These are phyloP conservation scores for Athene noctua DNA, from an alignment of 2,113 vertebrate species.

Conservation along the genomic window DNA sequence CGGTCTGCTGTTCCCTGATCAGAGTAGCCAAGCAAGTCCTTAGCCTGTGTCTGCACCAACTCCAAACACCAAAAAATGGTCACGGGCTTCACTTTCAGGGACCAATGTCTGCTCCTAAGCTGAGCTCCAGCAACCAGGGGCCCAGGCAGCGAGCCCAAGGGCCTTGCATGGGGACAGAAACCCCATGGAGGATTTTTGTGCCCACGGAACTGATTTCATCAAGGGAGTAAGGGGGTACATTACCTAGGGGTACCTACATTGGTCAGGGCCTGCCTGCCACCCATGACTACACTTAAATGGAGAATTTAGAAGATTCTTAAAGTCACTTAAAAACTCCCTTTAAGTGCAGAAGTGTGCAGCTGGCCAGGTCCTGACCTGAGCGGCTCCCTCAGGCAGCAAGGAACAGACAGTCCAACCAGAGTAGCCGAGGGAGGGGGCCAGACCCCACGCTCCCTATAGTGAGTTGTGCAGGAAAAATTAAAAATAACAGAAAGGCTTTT, in stretches of 20 bases:
- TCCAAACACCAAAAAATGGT: not conserved
- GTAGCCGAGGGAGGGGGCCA: not conserved
- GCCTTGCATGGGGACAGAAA: not conserved
- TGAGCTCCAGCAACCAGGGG: not conserved
- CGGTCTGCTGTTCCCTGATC: too few species aligned
- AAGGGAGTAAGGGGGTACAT: not conserved
- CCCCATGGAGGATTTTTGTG: not conserved
- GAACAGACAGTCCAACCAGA: not conserved
- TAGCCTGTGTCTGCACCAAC: not conserved
- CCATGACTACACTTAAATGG: not conserved
- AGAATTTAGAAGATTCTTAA: not conserved
- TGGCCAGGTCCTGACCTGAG: accelerated
- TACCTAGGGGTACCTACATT: not conserved
- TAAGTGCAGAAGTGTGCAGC: not conserved
- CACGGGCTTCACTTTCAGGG: not conserved
- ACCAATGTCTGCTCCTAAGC: not conserved
- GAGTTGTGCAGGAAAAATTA: not conserved
- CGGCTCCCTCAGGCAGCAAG: accelerated
- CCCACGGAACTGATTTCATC: not conserved
- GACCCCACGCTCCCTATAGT: not conserved
- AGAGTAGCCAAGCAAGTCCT: not conserved
- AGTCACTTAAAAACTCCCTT: not conserved
- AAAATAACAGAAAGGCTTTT: not conserved
- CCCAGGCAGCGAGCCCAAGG: not conserved
- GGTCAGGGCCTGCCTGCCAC: not conserved